Evolutionary conservation across 2,113 vertebrate genomes (phyloP), one percentile per base, ranked within the genome.

Genomic region (Cichladusa arquata): DNA sequence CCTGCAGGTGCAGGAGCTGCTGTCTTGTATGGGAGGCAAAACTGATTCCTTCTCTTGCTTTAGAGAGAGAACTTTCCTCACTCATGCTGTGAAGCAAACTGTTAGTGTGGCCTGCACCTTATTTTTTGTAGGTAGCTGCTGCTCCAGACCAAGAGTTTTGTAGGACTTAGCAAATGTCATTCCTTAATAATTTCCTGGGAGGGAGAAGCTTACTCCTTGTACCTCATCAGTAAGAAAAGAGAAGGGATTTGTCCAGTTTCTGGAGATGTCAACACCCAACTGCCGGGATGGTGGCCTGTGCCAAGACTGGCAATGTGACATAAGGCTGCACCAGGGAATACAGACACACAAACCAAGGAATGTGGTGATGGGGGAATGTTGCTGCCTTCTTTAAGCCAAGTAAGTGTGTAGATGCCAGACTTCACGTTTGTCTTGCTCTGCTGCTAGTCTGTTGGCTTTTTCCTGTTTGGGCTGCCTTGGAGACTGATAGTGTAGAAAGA

Each of bases 231-330:
- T 13, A 40, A 58, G 45, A 86, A 31, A 17, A 66, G n/a, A 58
- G 50, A 33, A 91, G 22, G 31, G 33, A n/a, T 79, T 72, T 11
- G 0, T 26, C 36, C 40, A 57, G 19, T 74, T 91, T 73, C 90
- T 48, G 45, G 60, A 87, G 42, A 29, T 66, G 15, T 31, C 1
- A 6, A 25, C 36, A 90, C 42, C n/a, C 0, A 0, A 3, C 33
- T 40, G 54, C 10, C 31, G 0, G 0, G 12, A 22, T 18, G 71
- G 12, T 64, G 48, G 24, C 33, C 48, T 72, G 71, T 51, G 51
- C 48, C 34, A 40, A n/a, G 42, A 36, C 0, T 1, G 3, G 29
- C 65, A 74, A 48, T 2, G 1, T 33, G 61, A 19, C 20, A 13
- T 2, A 9, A 9, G 13, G 29, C 53, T 65, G 28, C 1, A 0